These are phyloP conservation scores for Aproaerema taeniolella DNA, from an alignment of 2,888 invertebrate species.

Conservation along the genomic window DNA sequence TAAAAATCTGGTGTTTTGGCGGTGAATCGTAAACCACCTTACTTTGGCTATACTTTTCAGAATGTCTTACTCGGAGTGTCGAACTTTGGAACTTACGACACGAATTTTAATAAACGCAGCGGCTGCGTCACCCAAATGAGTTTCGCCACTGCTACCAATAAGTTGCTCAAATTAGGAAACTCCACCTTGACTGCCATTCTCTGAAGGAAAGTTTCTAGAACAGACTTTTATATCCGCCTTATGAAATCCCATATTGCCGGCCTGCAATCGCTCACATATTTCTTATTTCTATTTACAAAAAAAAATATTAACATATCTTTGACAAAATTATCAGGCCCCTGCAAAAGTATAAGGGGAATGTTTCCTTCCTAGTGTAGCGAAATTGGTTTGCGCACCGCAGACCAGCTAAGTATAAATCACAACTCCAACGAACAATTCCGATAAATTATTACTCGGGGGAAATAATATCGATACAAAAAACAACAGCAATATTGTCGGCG, in stretches of 20 bases:
- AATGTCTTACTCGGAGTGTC: slow-evolving; percentile 42
- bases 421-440: slow-evolving; percentile 41
- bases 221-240: not conserved
- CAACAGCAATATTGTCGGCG: slow-evolving; percentile 20
- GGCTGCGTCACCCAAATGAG: slow-evolving; percentile 32
- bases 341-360: slow-evolving; percentile 26
- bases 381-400: slow-evolving; percentile 35
- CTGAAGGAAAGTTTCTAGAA: no score
- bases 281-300: slow-evolving; percentile 7
- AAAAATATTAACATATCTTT: slow-evolving; percentile 22
- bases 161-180: slow-evolving; percentile 26
- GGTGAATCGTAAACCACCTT: slow-evolving; percentile 48
- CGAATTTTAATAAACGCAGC: slow-evolving; percentile 54
- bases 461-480: slow-evolving; percentile 39
- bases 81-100: slow-evolving; percentile 47
- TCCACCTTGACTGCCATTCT: no score
- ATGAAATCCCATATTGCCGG: not conserved
- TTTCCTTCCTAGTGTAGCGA: slow-evolving; percentile 24
- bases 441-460: slow-evolving; percentile 43
- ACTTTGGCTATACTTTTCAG: slow-evolving; percentile 39
- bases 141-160: slow-evolving; percentile 33
- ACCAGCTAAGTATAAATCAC: slow-evolving; percentile 44
- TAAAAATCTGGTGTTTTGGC: slow-evolving; percentile 52
- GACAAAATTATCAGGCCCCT: slow-evolving; percentile 19
- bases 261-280: not conserved